Evolutionary conservation across 1,140 invertebrate genomes (phyloP), one percentile per base, ranked within the genome.

Genomic region (Ceratoteleas bidentatus): DNA sequence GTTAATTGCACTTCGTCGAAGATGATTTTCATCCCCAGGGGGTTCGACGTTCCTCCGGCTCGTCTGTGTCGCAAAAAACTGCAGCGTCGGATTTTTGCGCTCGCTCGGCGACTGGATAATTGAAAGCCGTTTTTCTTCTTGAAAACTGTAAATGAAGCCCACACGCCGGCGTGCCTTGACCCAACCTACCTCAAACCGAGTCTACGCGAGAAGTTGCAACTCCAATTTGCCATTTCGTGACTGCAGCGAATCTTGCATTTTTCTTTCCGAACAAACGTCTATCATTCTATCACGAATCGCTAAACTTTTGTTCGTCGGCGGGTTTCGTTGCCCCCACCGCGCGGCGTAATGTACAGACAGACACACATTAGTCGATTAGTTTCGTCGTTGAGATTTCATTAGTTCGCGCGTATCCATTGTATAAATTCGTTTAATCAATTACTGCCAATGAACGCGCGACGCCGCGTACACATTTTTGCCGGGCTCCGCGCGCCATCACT

Each of bases 201-300:
- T 70, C 57, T 61, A 64, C 73, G 85, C 85, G 85, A 86, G 84
- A 90, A 91, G 87, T 92, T 90, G 75, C 88, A 90, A 91, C 91
- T 91, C 88, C 88, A 91, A 91, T 92, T 92, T 91, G 90, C 90
- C 89, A 91, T 92, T 91, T 91, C 91, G 91, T 92, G 91, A 91
- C 91, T 92, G 89, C 88, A 90, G 89, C 86, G 87, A 92, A 92
- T 92, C 91, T 92, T 92, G 91, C 90, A 92, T 92, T 92, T 92
- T 92, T 91, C 90, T 92, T 92, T 92, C 86, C 84, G 70, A 92
- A 92, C 90, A 92, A 90, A 90, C 89, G 91, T 90, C 91, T 92
- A 92, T 92, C 91, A 91, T 91, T 91, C 90, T 89, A 92, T 91
- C 91, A 90, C 90, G 90, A 90, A 90, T 83, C 69, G 56, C 77